These are phyloP conservation scores for Ornithoptera alexandrae DNA, from an alignment of 2,888 invertebrate genomes.

Conservation along the genomic window DNA sequence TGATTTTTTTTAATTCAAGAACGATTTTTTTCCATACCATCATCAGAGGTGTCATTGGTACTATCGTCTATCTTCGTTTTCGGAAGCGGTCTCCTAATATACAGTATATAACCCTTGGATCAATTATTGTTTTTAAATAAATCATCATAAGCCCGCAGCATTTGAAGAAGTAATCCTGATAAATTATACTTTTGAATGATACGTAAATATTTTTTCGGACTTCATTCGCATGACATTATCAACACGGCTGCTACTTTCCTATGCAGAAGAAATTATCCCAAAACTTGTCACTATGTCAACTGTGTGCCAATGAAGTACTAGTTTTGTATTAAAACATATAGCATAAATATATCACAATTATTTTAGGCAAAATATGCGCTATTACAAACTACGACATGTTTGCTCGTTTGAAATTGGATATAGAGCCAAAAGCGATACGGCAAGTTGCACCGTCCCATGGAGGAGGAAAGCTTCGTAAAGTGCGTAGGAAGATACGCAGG, in stretches of 20 bases:
- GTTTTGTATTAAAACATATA: background rate
- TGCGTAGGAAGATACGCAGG: slow-evolving; percentile 55
- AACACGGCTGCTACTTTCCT: background rate
- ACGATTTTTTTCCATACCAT: too few relatives aligned
- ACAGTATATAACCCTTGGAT: background rate
- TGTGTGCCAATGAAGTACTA: background rate
- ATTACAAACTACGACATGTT: slow-evolving; percentile 77
- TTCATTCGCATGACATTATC: background rate
- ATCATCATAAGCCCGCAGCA: background rate
- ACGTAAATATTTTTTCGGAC: background rate
- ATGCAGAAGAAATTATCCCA: background rate
- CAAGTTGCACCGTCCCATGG: slow-evolving; percentile 49
- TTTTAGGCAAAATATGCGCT: slow-evolving; percentile 70
- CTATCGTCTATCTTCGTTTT: too few relatives aligned
- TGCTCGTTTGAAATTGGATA: slow-evolving; percentile 67
- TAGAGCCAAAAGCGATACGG: slow-evolving; percentile 63
- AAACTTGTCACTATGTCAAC: background rate
- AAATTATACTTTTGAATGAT: background rate
- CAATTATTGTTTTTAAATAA: background rate
- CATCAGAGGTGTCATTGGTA: too few relatives aligned
- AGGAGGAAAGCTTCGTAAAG: slow-evolving; percentile 53
- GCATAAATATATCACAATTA: background rate
- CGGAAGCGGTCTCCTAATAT: too few relatives aligned
- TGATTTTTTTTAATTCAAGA: too few relatives aligned
- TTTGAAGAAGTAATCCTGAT: too few relatives aligned